phyloP scores from a whole-genome alignment of 2,888 invertebrate species.

The Brachylomia viminalis region DNA sequence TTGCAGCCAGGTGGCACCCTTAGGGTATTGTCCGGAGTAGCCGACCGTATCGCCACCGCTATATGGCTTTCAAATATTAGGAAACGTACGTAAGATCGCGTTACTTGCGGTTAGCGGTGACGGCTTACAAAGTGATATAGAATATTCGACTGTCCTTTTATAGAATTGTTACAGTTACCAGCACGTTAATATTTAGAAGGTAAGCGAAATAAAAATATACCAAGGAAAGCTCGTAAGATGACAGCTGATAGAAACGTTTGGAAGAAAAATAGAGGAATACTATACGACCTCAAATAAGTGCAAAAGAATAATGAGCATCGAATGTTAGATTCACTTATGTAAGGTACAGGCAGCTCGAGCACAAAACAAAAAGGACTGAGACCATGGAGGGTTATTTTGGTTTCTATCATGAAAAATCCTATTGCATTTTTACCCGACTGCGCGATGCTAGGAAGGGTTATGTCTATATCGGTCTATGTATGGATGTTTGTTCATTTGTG shows the following conservation, averaged over 20 bases:
- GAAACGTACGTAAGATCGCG: constrained; percentile 63
- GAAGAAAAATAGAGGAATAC: background rate
- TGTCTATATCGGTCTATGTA: too few relatives aligned
- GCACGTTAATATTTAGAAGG: background rate
- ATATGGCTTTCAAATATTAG: constrained; percentile 82
- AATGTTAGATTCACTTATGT: background rate
- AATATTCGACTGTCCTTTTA: background rate
- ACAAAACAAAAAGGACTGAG: background rate
- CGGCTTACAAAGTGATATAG: constrained; percentile 10
- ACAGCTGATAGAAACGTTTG: background rate
- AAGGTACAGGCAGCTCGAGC: too few relatives aligned
- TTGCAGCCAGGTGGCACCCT: constrained; percentile 74
- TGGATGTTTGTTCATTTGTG: too few relatives aligned
- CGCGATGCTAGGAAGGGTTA: too few relatives aligned
- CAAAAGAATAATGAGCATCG: too few relatives aligned
- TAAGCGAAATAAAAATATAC: background rate
- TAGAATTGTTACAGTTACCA: background rate
- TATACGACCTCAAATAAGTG: background rate
- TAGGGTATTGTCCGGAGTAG: constrained; percentile 72
- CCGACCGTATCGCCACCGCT: constrained; percentile 78
- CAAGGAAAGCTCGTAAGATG: background rate
- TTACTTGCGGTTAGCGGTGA: constrained; percentile 56
- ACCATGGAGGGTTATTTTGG: background rate
- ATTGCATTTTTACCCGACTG: too few relatives aligned
- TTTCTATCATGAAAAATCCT: background rate